Conservation (phyloP, 2,888 invertebrate species). For the Tricholauxania praeusta region DNA sequence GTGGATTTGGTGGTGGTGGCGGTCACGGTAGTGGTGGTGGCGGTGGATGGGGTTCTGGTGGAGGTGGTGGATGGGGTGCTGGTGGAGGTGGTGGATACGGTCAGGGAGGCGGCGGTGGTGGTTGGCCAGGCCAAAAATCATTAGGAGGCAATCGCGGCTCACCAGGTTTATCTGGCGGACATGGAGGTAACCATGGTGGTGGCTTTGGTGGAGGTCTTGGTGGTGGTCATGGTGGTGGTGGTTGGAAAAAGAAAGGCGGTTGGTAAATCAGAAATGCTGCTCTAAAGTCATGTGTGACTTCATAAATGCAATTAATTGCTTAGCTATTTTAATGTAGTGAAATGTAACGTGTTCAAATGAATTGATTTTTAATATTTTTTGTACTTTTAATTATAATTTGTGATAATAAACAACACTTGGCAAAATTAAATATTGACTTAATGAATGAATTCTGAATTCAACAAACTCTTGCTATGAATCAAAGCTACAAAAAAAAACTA, state of each 20-base stretch:
- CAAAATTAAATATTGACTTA: no score
- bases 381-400: no score
- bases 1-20: slow-evolving; percentile 41
- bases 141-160: slow-evolving; percentile 33
- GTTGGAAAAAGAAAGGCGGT: not conserved
- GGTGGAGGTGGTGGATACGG: slow-evolving; percentile 46
- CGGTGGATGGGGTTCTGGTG: slow-evolving; percentile 42
- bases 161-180: slow-evolving; percentile 31
- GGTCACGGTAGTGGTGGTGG: slow-evolving; percentile 40
- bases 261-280: no score
- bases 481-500: no score
- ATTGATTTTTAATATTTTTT: no score
- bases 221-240: slow-evolving; percentile 21
- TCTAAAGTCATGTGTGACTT: no score
- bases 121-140: slow-evolving; percentile 16
- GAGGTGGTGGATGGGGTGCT: slow-evolving; percentile 46
- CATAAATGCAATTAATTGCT: no score
- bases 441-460: no score
- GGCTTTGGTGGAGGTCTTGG: slow-evolving; percentile 38
- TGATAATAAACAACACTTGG: no score
- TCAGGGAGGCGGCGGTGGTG: slow-evolving; percentile 43
- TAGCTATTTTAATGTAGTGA: no score
- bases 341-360: no score
- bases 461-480: no score
- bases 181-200: slow-evolving; percentile 33